Evolutionary conservation across 2,888 invertebrate species (phyloP), one percentile per base, ranked within the genome.

Genomic region (Ernsta delagoae): DNA sequence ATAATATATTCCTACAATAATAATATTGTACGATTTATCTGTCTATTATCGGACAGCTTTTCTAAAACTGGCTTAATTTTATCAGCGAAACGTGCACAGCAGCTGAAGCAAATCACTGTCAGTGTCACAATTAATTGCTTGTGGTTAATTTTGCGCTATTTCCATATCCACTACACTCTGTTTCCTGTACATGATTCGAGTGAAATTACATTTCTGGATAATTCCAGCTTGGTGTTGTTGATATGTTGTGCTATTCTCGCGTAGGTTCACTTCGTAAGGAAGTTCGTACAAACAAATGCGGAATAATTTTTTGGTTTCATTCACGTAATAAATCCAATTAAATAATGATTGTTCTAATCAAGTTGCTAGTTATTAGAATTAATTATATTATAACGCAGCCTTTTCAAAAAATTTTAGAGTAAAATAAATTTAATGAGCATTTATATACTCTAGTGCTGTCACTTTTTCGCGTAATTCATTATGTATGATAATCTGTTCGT

Each of bases 71-170:
- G 54, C 59, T 60, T 54, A 54, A 60, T 54, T 54, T 54, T 16
- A 60, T 54, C 70, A 61, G 66, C 66, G 64, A 70, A 71, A 59
- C 70, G 56, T 50, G 45, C 48, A 57, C 59, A 53, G 70, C 70
- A 70, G 69, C 69, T 65, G 72, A 67, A 50, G 65, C 71, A 71
- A 70, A 70, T 73, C 74, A 73, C 72, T 70, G 72, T 70, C 74
- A 64, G 62, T 43, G 24, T 62, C 65, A 71, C 70, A 62, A 65
- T 71, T 71, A 74, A 72, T 73, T 73, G 70, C 67, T 61, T 67
- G 54, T 34, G 12, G 61, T 70, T 70, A 69, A 73, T 66, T 70
- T 72, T 68, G 63, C 36, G n/a, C 56, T 69, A 50, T 57, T 68
- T 68, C 56, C 63, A 50, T 60, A 59, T 50, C 59, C 59, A 56